Evolutionary conservation across 2,797 vertebrate species (phyloP), one percentile per base, ranked within the genome.

Genomic region (Sus cebifrons): DNA sequence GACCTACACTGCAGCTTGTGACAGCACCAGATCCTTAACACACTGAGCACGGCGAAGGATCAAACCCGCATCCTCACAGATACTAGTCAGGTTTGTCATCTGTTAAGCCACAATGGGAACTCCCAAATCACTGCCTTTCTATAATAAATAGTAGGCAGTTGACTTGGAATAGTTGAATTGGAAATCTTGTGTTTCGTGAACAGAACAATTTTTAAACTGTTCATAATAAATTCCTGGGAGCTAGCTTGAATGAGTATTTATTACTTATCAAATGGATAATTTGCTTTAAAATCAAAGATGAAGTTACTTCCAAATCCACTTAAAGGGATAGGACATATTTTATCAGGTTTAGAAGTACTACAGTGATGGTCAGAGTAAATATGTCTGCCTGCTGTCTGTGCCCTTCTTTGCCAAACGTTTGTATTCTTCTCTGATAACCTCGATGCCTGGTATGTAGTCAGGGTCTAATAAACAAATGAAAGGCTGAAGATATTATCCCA

Each of bases 281-380:
- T 82, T 84, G 6, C 20, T 86, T 90, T 87, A 82, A 95, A 88
- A 88, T 82, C 25, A 95, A 92, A 88, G 68, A 29, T 75, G 54
- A 85, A 84, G 15, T 85, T 86, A 49, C 27, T 58, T 85, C 16
- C 32, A 54, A 91, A 74, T 82, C n/a, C 16, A 90, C 29, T 65
- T 83, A 88, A 79, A 87, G 32, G 49, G 90, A 82, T 32, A 21
- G 56, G 40, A 36, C 1, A 3, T 62, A 58, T 73, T 77, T 85
- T 86, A 36, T 52, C 27, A 86, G 54, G 7, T 89, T 77, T 81
- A 32, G 23, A 87, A 78, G n/a, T 75, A 44, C 64, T 62, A 18
- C 71, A 25, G 21, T 49, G 29, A 82, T 58, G 67, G 25, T 44
- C n/a, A 75, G 74, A 14, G 40, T 36, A 65, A 78, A 82, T 32